Evolutionary conservation across 2,888 invertebrate species (phyloP), one percentile per base, ranked within the genome.

Genomic region (Myopa testacea): DNA sequence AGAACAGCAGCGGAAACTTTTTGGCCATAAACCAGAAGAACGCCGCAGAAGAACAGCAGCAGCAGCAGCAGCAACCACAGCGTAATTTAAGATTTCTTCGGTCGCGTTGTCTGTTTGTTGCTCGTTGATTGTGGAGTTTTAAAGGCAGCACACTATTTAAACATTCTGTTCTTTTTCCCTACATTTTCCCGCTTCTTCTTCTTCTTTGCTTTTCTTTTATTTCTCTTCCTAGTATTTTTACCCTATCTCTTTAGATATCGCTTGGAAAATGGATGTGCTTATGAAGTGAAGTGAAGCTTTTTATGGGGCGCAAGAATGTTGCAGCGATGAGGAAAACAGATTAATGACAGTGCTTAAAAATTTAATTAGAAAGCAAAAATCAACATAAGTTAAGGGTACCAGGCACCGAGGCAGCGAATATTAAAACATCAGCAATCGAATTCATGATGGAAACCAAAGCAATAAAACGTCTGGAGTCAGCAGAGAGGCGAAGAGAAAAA

Each of bases 251-350:
- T n/a, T 0, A 40, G 40, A 40, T n/a, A 67, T 3, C 8, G n/a
- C 4, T 16, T 55, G 34, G n/a, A 34, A 74, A 65, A 60, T 55
- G 45, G 63, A 63, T 52, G 63, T 45, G 34, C 14, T 52, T 74
- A 34, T 37, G 26, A 63, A 37, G 58, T 37, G 26, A 63, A 37
- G 58, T 65, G 63, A 63, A 37, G 58, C 37, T 52, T 74, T 74
- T 74, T 74, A 74, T 74, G 74, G 52, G 4, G 37, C 8, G 26
- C 70, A 55, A 70, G 70, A 70, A 55, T 70, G 55, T 70, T 70
- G 70, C 70, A 70, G 37, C 55, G 38, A 16, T 5, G 55, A 70
- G 34, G 8, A 7, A 26, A 34, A 37, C 52, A 52, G 16, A 52
- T 70, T 70, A 37, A 70, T 37, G 37, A 52, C 38, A 50, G 50